Evolutionary conservation across 2,113 vertebrate species (phyloP).

Genomic region (Saimiri boliviensis): DNA sequence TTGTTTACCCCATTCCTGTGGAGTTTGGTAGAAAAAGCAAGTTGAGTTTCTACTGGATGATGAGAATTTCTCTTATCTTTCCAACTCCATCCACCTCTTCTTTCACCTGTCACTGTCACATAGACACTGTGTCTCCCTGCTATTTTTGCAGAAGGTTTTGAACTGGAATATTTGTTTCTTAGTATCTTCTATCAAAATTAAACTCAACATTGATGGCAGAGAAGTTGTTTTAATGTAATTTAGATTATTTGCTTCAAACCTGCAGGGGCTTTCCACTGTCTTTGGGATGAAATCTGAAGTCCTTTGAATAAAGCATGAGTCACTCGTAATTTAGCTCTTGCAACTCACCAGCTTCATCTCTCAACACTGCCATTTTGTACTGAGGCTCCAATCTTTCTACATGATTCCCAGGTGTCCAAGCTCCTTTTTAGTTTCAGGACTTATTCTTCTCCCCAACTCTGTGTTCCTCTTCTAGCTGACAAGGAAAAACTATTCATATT

Average conservation of each 20-base stretch:
- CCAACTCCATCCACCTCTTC: background rate
- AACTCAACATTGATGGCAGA: background rate
- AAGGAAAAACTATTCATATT: background rate
- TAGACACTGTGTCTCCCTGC: background rate
- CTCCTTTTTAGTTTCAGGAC: background rate
- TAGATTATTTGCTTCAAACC: background rate
- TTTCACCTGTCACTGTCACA: background rate
- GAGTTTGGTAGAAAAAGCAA: background rate
- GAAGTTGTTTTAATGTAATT: background rate
- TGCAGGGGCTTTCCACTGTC: background rate
- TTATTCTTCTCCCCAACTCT: background rate
- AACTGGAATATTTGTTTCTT: background rate
- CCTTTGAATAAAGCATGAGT: background rate
- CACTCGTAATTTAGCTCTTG: background rate
- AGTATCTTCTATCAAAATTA: background rate
- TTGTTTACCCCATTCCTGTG: background rate
- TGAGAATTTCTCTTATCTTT: background rate
- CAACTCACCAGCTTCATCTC: background rate
- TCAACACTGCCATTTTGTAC: background rate
- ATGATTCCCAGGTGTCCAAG: background rate
- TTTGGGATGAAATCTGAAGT: background rate
- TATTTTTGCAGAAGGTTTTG: background rate
- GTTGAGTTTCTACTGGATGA: background rate
- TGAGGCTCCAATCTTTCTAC: background rate
- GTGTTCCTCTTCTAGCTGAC: background rate